These are phyloP conservation scores for Apis mellifera DNA, from an alignment of 1,140 invertebrate genomes.

Conservation along the genomic window Amel_HAv3.1 CM009935.2:8067001-8067500, in stretches of 20 bases:
- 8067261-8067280: slow-evolving; percentile 35
- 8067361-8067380: neutral
- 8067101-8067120: slow-evolving; percentile 78
- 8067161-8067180: slow-evolving; percentile 69
- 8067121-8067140: slow-evolving; percentile 78
- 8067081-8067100: slow-evolving; percentile 81
- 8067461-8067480: no score
- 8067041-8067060: slow-evolving; percentile 68
- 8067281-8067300: neutral
- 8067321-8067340: neutral
- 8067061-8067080: slow-evolving; percentile 58
- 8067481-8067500: no score
- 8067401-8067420: neutral
- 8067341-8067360: neutral
- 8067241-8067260: slow-evolving; percentile 40
- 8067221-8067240: slow-evolving; percentile 56
- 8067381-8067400: neutral
- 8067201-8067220: slow-evolving; percentile 70
- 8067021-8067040: slow-evolving; percentile 79
- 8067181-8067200: slow-evolving; percentile 72
- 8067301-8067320: neutral
- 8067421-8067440: neutral
- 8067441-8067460: no score
- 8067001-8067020: slow-evolving; percentile 75
- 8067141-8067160: slow-evolving; percentile 73